Percentiles rank a stretch among this genome's conserved stretches.
Conservation (phyloP, 1,140 invertebrate genomes). For the Tribolium madens region DNA sequence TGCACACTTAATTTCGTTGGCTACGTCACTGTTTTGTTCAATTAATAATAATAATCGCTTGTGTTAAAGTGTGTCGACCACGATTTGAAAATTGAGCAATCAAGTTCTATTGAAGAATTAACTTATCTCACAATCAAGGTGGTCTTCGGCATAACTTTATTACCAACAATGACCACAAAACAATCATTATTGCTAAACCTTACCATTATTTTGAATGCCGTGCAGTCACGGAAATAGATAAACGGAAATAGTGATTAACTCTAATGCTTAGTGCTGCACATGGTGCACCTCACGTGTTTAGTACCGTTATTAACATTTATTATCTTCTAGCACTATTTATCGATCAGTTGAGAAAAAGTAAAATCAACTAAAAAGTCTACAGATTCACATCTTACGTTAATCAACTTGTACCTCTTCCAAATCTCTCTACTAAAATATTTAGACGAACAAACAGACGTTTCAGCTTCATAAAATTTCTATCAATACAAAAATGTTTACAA, state of each 20-base stretch:
- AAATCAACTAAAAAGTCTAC: too few relatives aligned
- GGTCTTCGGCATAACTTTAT: neutral
- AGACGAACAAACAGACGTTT: too few relatives aligned
- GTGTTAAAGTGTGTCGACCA: neutral
- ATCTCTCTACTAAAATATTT: too few relatives aligned
- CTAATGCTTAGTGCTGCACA: neutral
- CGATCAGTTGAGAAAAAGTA: neutral
- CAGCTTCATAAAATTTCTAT: neutral
- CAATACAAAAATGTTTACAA: neutral
- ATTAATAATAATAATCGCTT: neutral
- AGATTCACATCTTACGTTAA: too few relatives aligned
- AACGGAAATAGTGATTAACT: conserved; percentile 34
- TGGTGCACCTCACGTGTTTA: conserved; percentile 16
- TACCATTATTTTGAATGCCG: conserved; percentile 1
- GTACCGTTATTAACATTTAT: conserved; percentile 32
- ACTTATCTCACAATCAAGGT: neutral
- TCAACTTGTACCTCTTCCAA: too few relatives aligned
- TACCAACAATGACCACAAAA: conserved; percentile 3
- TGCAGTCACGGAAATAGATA: conserved; percentile 23
- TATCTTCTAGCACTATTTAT: neutral
- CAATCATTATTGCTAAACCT: neutral
- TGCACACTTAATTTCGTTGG: neutral
- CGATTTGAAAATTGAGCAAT: neutral
- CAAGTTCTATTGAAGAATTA: neutral
- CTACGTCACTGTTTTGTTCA: neutral